Percentiles rank a stretch among this genome's conserved stretches.
Conservation (phyloP, 1,140 invertebrate genomes). For the Musca domestica region DNA sequence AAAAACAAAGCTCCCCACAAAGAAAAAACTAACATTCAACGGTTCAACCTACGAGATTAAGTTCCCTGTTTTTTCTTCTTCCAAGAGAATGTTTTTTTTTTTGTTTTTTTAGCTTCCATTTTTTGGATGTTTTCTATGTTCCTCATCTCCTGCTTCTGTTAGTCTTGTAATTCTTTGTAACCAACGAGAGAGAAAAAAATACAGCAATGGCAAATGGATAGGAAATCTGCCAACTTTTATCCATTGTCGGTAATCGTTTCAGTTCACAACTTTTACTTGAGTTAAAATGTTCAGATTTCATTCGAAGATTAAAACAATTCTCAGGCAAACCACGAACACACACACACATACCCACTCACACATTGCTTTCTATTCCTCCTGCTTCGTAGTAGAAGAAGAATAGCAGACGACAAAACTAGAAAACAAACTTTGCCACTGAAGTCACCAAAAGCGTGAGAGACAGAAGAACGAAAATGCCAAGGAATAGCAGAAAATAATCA, state of each 20-base stretch:
- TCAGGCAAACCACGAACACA: not conserved
- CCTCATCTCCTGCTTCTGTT: not conserved
- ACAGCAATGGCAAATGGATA: not conserved
- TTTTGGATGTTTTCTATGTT: not conserved
- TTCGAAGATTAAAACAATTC: not conserved
- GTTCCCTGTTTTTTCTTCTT: not conserved
- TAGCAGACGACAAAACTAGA: too few species aligned
- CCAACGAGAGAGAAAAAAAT: too few species aligned
- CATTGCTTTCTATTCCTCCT: not conserved
- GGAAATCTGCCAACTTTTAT: conserved; percentile 1
- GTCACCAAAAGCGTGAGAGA: too few species aligned
- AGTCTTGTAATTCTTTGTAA: not conserved
- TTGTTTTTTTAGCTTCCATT: not conserved
- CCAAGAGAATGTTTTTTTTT: conserved; percentile 4
- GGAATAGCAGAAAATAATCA: too few species aligned
- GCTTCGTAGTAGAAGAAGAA: too few species aligned
- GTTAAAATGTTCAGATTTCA: conserved; percentile 6
- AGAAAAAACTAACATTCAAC: too few species aligned
- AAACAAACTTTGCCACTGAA: too few species aligned
- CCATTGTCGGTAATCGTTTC: conserved; percentile 17
- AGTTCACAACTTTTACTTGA: not conserved
- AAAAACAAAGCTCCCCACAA: too few species aligned
- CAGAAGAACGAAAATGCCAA: too few species aligned
- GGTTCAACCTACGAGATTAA: too few species aligned
- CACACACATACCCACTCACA: not conserved